Evolutionary conservation across 1,140 invertebrate genomes (phyloP).

Genomic region (Drosophila melanogaster): Release_6_plus_ISO1_MT NT_033779.5:5470501-5471000

Average conservation of each 20-base stretch:
- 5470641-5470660: constrained; percentile 67
- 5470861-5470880: neutral
- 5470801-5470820: constrained; percentile 55
- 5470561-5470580: constrained; percentile 75
- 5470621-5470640: constrained; percentile 7
- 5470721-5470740: constrained; percentile 16
- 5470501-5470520: constrained; percentile 42
- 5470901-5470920: no score
- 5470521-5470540: constrained; percentile 30
- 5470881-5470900: neutral
- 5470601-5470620: constrained; percentile 25
- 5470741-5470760: constrained; percentile 74
- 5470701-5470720: constrained; percentile 27
- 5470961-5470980: no score
- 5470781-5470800: constrained; percentile 70
- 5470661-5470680: constrained; percentile 80
- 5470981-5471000: neutral
- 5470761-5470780: constrained; percentile 61
- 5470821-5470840: constrained; percentile 33
- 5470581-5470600: constrained; percentile 68
- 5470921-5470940: no score
- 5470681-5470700: constrained; percentile 69
- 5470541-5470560: constrained; percentile 57
- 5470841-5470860: neutral
- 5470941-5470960: no score